phyloP scores from a whole-genome alignment of 2,888 invertebrate species.

The Gymnoscelis rufifasciata region DNA sequence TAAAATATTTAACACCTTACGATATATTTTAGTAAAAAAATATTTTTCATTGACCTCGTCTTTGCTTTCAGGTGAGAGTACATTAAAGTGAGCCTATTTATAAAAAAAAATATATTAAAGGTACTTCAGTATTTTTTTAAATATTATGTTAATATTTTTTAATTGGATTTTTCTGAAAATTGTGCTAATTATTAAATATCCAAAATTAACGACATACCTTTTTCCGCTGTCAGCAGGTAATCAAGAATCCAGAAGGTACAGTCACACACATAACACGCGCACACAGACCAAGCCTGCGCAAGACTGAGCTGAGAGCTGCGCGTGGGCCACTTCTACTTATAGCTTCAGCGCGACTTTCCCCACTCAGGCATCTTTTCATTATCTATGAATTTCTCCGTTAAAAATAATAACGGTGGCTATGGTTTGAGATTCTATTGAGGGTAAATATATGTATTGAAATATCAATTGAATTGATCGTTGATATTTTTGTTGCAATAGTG shows the following conservation, averaged over 20 bases:
- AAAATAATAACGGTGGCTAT: slow-evolving; percentile 3
- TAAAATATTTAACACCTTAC: no score
- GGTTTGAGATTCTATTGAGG: neutral
- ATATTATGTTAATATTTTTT: no score
- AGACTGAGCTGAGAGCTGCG: slow-evolving; percentile 55
- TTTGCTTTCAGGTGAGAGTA: no score
- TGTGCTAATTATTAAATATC: no score
- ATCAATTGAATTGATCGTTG: no score
- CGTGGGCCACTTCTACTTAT: slow-evolving; percentile 64
- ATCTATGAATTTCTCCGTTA: slow-evolving; percentile 43
- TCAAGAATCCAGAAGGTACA: slow-evolving; percentile 20
- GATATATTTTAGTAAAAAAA: no score
- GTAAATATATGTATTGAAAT: neutral
- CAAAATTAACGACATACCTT: slow-evolving; percentile 34
- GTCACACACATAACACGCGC: slow-evolving; percentile 33
- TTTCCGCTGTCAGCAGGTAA: slow-evolving; percentile 14
- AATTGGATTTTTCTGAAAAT: no score
- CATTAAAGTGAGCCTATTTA: no score
- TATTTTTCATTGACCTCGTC: no score
- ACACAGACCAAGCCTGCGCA: slow-evolving; percentile 46
- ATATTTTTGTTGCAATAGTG: no score
- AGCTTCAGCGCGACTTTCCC: slow-evolving; percentile 72
- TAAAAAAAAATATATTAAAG: no score
- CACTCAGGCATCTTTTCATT: slow-evolving; percentile 50
- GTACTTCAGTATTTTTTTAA: no score